A percentile compares a stretch with the other conserved stretches of the same genome.
phyloP scores from a whole-genome alignment of 2,888 invertebrate species.

The Netelia melanura region DNA sequence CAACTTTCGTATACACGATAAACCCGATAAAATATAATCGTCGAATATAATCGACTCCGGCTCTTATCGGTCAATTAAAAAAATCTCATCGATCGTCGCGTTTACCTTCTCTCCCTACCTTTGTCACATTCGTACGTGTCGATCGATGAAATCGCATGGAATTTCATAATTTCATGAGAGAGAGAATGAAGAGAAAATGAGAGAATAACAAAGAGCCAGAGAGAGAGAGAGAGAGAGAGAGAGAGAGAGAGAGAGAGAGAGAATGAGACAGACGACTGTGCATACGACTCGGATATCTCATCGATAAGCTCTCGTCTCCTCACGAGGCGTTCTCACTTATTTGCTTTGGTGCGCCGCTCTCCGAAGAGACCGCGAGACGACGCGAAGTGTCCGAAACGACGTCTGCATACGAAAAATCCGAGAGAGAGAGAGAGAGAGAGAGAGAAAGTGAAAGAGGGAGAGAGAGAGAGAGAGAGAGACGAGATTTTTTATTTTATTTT shows the following conservation, averaged over 20 bases:
- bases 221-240: slow-evolving; percentile 1
- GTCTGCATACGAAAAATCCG: slow-evolving; percentile 62
- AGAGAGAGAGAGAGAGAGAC: too few species aligned
- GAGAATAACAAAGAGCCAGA: not conserved
- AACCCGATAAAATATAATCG: slow-evolving; percentile 39
- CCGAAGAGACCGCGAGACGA: slow-evolving; percentile 33
- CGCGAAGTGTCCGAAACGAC: slow-evolving; percentile 55
- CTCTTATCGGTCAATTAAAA: slow-evolving; percentile 37
- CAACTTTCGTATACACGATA: too few species aligned
- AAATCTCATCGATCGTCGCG: slow-evolving; percentile 33
- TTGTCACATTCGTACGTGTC: slow-evolving; percentile 19
- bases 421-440: slow-evolving; percentile 5
- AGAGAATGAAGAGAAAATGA: not conserved
- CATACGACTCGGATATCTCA: not conserved
- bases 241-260: not conserved
- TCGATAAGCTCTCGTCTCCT: slow-evolving; percentile 10
- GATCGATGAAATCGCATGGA: slow-evolving; percentile 28
- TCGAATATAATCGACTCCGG: slow-evolving; percentile 3
- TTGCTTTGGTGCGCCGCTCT: slow-evolving; percentile 64
- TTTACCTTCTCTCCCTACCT: not conserved
- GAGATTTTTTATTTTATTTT: slow-evolving; percentile 16
- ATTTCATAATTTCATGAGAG: slow-evolving; percentile 18
- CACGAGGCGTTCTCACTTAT: not conserved
- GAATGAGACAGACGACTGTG: not conserved
- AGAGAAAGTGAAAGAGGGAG: not conserved